These are phyloP conservation scores for Gasteruption jaculator DNA, from an alignment of 2,888 invertebrate species.

Conservation along the genomic window DNA sequence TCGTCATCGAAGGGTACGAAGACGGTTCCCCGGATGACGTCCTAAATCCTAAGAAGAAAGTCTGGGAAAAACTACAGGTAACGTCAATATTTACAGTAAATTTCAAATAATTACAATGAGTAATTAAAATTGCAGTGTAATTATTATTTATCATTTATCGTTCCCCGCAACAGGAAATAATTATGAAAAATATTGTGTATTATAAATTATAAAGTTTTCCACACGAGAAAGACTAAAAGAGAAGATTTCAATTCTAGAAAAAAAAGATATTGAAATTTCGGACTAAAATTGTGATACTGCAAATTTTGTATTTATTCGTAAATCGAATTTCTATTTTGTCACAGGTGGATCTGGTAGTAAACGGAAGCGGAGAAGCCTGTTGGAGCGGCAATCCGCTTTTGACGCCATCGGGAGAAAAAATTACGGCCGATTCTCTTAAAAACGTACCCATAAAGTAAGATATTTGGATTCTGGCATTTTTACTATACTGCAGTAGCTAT, in stretches of 20 bases:
- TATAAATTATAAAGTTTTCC: too few relatives aligned
- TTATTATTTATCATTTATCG: too few relatives aligned
- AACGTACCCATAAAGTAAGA: constrained; percentile 79
- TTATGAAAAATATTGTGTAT: too few relatives aligned
- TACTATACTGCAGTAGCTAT: too few relatives aligned
- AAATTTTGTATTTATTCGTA: constrained; percentile 11
- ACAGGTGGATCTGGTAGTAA: constrained; percentile 67
- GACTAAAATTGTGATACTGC: too few relatives aligned
- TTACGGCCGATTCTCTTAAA: constrained; percentile 71
- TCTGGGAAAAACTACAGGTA: constrained; percentile 88
- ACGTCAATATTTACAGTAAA: constrained; percentile 3
- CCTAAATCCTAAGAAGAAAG: constrained; percentile 92
- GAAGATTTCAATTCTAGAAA: too few relatives aligned
- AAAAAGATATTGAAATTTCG: too few relatives aligned
- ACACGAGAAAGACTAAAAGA: too few relatives aligned
- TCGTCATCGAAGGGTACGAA: constrained; percentile 80
- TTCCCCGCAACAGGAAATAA: too few relatives aligned
- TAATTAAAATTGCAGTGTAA: too few relatives aligned
- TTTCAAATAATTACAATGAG: too few relatives aligned
- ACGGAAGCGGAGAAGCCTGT: constrained; percentile 67
- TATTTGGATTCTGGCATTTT: constrained; percentile 10
- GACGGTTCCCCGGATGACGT: constrained; percentile 74
- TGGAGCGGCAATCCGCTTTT: constrained; percentile 82
- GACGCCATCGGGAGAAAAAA: constrained; percentile 69
- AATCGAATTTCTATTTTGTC: constrained; percentile 19